A percentile compares a stretch with the other conserved stretches of the same genome.
Evolutionary conservation across 2,113 vertebrate species (phyloP).

Genomic region (Trichechus manatus): DNA sequence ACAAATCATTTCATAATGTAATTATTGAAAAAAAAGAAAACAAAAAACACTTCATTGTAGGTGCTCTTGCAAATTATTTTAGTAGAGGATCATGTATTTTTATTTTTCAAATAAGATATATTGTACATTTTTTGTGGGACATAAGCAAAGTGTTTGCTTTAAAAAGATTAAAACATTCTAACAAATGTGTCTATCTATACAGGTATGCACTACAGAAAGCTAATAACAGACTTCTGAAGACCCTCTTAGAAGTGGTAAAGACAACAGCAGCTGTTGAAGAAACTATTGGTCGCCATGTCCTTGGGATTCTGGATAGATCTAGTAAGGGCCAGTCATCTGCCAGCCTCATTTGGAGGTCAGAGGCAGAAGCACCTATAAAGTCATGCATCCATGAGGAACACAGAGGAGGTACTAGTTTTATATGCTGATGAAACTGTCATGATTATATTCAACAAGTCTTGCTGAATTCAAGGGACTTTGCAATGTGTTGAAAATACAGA

Average conservation of each 20-base stretch:
- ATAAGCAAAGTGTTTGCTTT: slow-evolving; percentile 48
- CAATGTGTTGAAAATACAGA: not conserved
- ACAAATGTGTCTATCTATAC: slow-evolving; percentile 67
- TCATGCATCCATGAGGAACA: slow-evolving; percentile 81
- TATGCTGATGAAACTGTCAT: not conserved
- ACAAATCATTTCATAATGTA: slow-evolving; percentile 5
- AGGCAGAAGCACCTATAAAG: slow-evolving; percentile 81
- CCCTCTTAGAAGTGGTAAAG: slow-evolving; percentile 94
- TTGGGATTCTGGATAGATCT: slow-evolving; percentile 89
- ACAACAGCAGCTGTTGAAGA: slow-evolving; percentile 95
- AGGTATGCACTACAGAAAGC: slow-evolving; percentile 90
- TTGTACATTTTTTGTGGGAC: slow-evolving; percentile 25
- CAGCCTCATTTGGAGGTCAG: slow-evolving; percentile 84
- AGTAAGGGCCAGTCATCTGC: slow-evolving; percentile 83
- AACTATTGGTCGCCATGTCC: slow-evolving; percentile 93
- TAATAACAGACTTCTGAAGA: slow-evolving; percentile 93
- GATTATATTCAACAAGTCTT: slow-evolving; percentile 58
- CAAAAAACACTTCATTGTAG: slow-evolving; percentile 15
- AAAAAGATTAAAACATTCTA: slow-evolving; percentile 66
- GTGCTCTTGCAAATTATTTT: slow-evolving; percentile 33
- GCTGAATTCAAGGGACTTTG: not conserved
- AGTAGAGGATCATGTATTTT: not conserved
- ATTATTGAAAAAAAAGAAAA: not conserved
- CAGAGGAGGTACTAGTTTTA: slow-evolving; percentile 84
- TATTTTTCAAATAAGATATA: slow-evolving; percentile 14